Evolutionary conservation across 2,113 vertebrate genomes (phyloP), one percentile per base, ranked within the genome.

Genomic region (Aleadryas rufinucha): DNA sequence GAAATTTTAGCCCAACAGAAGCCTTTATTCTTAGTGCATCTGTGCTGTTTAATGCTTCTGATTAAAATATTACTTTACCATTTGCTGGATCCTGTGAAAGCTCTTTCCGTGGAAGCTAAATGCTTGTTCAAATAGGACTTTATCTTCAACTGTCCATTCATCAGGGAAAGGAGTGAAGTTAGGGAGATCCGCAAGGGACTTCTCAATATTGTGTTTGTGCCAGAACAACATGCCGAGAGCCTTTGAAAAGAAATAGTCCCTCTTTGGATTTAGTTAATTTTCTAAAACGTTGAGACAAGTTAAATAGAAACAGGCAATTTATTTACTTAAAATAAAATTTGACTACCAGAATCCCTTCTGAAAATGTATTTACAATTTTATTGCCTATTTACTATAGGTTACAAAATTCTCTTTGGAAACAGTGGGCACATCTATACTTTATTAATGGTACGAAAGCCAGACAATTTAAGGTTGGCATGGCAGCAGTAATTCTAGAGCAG

Each of bases 21-120:
- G 33, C 37, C 24, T 66, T 66, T 41, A 22, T 16, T 76, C 31
- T 56, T 57, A 75, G 28, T 2, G 20, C 53, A 75, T 57, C n/a
- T 64, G 16, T 87, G 41, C 20, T 59, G 12, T 82, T 85, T 47
- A 90, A 90, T 37, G 47, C 27, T 83, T 86, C 37, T 53, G 28
- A 80, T 87, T 50, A 70, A 91, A 88, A 18, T 27, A 89, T 45
- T 74, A 94, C 76, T 95, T 89, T 98, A 99, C 99, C 99, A 99
- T 99, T 98, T 99, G 99, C 92, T 99, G 99, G 94, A 99, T 99
- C 97, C 99, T 99, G 97, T 99, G 99, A 96, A 99, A 99, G 98
- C 99, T 99, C 98, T 99, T 99, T 72, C 99, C 99, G 41, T 99
- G 99, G 97, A 99, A 99, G 96, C 99, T 99, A 98, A 99, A 99